A percentile compares a stretch with the other conserved stretches of the same genome.
These are phyloP conservation scores for Hirtodrosophila alboralis DNA, from an alignment of 2,888 invertebrate species.

Conservation along the genomic window DNA sequence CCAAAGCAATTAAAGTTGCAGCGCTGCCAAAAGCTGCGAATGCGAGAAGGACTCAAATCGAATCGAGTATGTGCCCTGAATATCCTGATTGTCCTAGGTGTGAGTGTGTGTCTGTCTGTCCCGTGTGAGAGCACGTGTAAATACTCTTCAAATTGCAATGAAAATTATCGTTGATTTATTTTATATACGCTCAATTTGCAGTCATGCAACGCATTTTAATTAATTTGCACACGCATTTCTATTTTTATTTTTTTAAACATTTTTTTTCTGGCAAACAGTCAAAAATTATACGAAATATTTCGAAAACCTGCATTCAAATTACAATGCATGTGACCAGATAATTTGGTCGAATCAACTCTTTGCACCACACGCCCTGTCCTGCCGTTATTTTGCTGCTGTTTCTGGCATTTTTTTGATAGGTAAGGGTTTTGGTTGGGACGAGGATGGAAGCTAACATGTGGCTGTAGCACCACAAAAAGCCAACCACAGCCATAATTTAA, in stretches of 20 bases:
- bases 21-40: conserved; percentile 48
- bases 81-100: neutral
- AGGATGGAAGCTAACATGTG: conserved; percentile 63
- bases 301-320: conserved; percentile 39
- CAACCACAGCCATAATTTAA: conserved; percentile 63
- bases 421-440: too few species aligned
- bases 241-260: neutral
- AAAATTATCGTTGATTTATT: conserved; percentile 39
- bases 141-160: conserved; percentile 15
- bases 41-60: conserved; percentile 44
- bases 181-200: conserved; percentile 35
- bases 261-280: conserved; percentile 9
- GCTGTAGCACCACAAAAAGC: conserved; percentile 26
- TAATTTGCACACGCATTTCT: conserved; percentile 40
- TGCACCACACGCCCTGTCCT: accelerated
- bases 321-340: conserved; percentile 47
- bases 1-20: conserved; percentile 81
- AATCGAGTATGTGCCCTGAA: conserved; percentile 3
- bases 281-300: conserved; percentile 21
- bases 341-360: conserved; percentile 27
- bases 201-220: conserved; percentile 37
- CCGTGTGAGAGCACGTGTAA: conserved; percentile 25
- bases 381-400: conserved; percentile 3
- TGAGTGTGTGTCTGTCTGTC: neutral
- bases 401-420: conserved; percentile 67